These are phyloP conservation scores for Falcunculus frontatus DNA, from an alignment of 2,113 vertebrate species.

Conservation along the genomic window DNA sequence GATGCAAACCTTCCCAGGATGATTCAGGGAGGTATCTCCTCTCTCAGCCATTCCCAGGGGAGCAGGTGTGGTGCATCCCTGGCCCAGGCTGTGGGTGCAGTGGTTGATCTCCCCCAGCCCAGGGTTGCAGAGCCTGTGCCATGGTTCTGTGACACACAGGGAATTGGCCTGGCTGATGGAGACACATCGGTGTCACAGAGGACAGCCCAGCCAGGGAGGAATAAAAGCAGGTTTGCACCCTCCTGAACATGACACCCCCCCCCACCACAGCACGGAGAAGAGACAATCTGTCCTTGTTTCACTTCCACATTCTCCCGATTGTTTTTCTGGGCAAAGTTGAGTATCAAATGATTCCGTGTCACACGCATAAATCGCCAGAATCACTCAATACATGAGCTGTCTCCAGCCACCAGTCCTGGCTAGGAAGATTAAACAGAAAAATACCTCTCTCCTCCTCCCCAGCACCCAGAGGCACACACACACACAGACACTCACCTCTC, in stretches of 20 bases:
- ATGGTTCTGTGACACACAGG: neutral
- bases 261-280: rapidly evolving
- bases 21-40: neutral
- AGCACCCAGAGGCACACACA: neutral
- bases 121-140: neutral
- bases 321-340: neutral
- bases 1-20: neutral
- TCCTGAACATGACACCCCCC: neutral
- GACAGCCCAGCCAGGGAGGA: neutral
- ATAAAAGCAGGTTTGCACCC: slow-evolving; percentile 3
- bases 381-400: neutral
- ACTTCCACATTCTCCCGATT: neutral
- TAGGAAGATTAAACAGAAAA: neutral
- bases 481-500: slow-evolving; percentile 78
- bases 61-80: neutral
- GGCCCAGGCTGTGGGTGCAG: neutral
- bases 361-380: neutral
- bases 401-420: neutral
- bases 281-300: neutral
- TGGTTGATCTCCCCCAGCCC: neutral
- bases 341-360: slow-evolving; percentile 5
- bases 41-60: neutral
- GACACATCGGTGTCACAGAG: neutral
- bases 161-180: neutral
- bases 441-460: neutral